Evolutionary conservation across 1,140 invertebrate species (phyloP).

Genomic region (Papilio helenus): DNA sequence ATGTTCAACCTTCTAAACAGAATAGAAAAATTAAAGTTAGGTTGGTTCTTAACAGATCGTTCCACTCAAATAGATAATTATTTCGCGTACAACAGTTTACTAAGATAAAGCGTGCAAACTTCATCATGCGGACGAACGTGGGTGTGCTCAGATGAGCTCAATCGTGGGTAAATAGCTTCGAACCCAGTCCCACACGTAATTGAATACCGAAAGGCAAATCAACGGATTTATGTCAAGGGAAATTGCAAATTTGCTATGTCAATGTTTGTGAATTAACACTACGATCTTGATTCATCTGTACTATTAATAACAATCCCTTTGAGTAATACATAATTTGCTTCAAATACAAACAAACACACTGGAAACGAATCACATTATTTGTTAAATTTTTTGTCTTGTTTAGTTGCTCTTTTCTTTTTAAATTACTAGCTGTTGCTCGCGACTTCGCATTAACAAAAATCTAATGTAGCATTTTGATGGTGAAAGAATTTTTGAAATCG

Average conservation of each 20-base stretch:
- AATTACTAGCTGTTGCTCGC: neutral
- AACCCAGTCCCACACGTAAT: constrained; percentile 35
- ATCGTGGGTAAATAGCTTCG: constrained; percentile 37
- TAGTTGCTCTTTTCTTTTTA: neutral
- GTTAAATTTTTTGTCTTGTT: no score
- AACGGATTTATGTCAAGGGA: constrained; percentile 47
- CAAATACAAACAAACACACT: neutral
- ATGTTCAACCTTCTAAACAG: no score
- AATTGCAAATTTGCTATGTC: constrained; percentile 45
- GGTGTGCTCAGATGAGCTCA: constrained; percentile 34
- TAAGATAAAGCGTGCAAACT: constrained; percentile 34
- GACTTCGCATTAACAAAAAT: no score
- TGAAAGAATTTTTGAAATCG: no score
- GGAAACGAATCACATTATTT: neutral
- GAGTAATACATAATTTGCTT: neutral
- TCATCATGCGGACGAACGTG: constrained; percentile 15
- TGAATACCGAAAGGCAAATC: constrained; percentile 45
- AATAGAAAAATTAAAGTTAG: neutral
- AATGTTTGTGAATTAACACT: constrained; percentile 37
- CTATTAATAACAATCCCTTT: constrained; percentile 26
- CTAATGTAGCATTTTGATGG: no score
- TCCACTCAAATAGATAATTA: constrained; percentile 34
- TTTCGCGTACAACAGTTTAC: constrained; percentile 22
- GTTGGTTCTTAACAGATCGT: neutral
- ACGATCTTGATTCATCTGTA: constrained; percentile 36